Evolutionary conservation across 2,113 vertebrate species (phyloP).

Genomic region (Stigmatopora nigra): DNA sequence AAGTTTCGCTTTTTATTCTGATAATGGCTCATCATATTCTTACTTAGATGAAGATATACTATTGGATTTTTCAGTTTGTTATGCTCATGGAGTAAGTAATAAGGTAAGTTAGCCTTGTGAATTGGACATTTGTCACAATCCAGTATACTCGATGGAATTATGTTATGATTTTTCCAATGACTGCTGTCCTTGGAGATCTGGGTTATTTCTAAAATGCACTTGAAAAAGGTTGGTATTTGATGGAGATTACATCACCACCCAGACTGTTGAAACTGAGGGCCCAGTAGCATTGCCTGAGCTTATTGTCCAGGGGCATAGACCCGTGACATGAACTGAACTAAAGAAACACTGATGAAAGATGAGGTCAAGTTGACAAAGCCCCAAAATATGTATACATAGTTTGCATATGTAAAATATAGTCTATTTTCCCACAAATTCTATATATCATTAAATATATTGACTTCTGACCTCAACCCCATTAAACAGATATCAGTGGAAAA

Average conservation of each 20-base stretch:
- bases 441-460: neutral
- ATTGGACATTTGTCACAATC: neutral
- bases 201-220: conserved; percentile 1
- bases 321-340: conserved; percentile 34
- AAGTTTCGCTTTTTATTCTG: neutral
- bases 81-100: neutral
- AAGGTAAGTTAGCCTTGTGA: neutral
- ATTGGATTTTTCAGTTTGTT: neutral
- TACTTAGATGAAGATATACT: neutral
- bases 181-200: neutral
- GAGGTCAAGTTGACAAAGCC: conserved; percentile 31
- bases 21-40: neutral
- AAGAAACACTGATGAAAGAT: conserved; percentile 27
- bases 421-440: neutral
- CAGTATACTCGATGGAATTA: neutral
- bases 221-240: neutral
- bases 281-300: conserved; percentile 15
- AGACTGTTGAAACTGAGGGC: conserved; percentile 22
- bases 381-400: conserved; percentile 2
- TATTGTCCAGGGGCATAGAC: conserved; percentile 42
- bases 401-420: neutral
- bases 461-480: neutral
- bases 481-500: conserved; percentile 7
- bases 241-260: conserved; percentile 33
- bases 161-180: neutral